Base-by-base conservation (phyloP, 2,113 vertebrate genomes). In the Eonycteris spelaea region DNA sequence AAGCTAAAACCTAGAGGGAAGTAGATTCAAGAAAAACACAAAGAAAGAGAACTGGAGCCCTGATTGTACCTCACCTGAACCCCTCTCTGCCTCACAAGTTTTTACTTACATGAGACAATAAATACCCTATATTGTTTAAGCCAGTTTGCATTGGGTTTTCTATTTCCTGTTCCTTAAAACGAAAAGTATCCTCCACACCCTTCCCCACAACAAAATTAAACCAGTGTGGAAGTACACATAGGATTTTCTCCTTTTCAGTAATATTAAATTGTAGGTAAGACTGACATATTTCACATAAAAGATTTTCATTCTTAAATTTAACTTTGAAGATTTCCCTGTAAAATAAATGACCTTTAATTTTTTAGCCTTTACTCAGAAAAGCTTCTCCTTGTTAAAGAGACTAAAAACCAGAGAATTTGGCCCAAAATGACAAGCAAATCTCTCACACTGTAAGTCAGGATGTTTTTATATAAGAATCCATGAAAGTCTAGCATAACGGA, bases 11-110 rank as follows among this genome's bases (percentile, higher is more conserved):
- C 38, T n/a, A 85, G 61, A 75, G 40, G 61, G 38, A 68, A 89
- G 12, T 2, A 33, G 22, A 94, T 30, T 30, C 24, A 61, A 79
- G 59, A 28, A 67, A 93, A 91, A 86, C 30, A 93, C 91, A 83
- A 91, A 92, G 67, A 70, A 82, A 90, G 19, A 35, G 57, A 92
- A 86, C 70, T 30, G 33, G 87, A 87, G 38, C 65, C 77, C 90
- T 87, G 43, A 85, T 19, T 73, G 53, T 48, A 89, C 92, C 94
- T 95, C 63, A 55, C 84, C 95, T 65, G 87, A 95, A 94, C 80
- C 40, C 90, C 35, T 71, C n/a, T 22, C 82, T 13, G 43, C 61
- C 55, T 61, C 90, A 35, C 40, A 67, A 85, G 43, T 57, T 88
- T 85, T 75, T 61, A 71, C 48, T 79, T 57, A 63, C n/a, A 35